Evolutionary conservation across 2,888 invertebrate genomes (phyloP).

Genomic region (Hyles lineata): DNA sequence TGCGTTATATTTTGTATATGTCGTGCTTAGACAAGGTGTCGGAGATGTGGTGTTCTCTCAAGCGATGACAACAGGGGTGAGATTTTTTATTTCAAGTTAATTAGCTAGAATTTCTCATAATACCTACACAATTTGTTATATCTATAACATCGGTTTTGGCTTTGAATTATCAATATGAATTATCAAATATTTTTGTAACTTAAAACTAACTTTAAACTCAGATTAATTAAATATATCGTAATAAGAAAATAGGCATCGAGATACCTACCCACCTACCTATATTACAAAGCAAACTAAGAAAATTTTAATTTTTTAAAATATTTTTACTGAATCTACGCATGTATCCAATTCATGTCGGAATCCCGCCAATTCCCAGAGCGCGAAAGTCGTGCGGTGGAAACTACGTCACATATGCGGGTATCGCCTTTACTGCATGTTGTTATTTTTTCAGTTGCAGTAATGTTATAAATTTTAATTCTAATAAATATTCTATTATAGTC

Average conservation of each 20-base stretch:
- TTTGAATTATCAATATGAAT: neutral
- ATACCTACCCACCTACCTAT: too few species aligned
- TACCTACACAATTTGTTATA: neutral
- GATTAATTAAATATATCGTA: too few species aligned
- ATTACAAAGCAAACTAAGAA: too few species aligned
- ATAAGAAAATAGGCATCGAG: too few species aligned
- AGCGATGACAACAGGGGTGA: constrained; percentile 79
- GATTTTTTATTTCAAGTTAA: constrained; percentile 28
- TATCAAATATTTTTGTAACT: too few species aligned
- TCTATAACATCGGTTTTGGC: neutral
- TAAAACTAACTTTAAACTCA: too few species aligned
- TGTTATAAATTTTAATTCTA: neutral
- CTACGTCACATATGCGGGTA: neutral
- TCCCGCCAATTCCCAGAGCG: constrained; percentile 12
- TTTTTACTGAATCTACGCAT: neutral
- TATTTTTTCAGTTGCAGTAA: neutral
- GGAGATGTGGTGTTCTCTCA: constrained; percentile 73
- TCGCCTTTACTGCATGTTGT: neutral
- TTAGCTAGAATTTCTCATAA: neutral
- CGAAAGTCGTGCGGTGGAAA: neutral
- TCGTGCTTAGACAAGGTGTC: constrained; percentile 71
- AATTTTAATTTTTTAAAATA: too few species aligned
- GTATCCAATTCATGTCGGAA: neutral
- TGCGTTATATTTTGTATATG: constrained; percentile 56
- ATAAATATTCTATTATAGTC: neutral